Conservation (phyloP, 1,140 invertebrate species). For the Mya arenaria region DNA sequence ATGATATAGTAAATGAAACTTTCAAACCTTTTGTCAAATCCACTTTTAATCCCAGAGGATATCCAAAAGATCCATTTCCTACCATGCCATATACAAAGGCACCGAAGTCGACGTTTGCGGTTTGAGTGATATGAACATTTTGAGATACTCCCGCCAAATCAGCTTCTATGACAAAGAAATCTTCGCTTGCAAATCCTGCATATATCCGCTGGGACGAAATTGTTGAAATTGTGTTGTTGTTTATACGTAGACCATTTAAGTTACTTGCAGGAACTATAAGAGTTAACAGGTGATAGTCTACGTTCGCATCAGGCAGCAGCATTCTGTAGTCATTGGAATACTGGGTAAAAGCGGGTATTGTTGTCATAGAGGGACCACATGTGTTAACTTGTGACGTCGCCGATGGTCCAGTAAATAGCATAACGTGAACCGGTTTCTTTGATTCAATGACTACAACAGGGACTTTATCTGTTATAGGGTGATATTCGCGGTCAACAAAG, state of each 20-base stretch:
- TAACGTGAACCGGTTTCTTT: not conserved
- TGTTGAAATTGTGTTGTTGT: slow-evolving; percentile 5
- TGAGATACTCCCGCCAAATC: not conserved
- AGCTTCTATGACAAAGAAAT: not conserved
- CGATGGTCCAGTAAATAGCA: not conserved
- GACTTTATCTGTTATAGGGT: not conserved
- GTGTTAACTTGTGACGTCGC: not conserved
- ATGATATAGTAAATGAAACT: no score
- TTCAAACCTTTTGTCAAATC: slow-evolving; percentile 27
- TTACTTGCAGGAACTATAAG: slow-evolving; percentile 8
- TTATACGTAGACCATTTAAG: not conserved
- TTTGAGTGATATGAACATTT: not conserved
- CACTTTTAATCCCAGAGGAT: slow-evolving; percentile 18
- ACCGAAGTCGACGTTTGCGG: not conserved
- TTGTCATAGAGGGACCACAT: slow-evolving; percentile 27
- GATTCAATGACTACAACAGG: not conserved
- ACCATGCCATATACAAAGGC: slow-evolving; percentile 33
- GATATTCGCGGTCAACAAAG: not conserved
- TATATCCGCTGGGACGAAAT: no score
- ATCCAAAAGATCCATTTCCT: not conserved
- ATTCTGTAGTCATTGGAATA: not conserved
- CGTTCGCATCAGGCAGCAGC: no score
- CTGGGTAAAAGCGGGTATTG: slow-evolving; percentile 25
- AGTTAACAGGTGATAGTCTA: no score
- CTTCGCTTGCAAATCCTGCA: not conserved